Conservation (phyloP, 1,140 invertebrate genomes). For the Microplitis mediator region DNA sequence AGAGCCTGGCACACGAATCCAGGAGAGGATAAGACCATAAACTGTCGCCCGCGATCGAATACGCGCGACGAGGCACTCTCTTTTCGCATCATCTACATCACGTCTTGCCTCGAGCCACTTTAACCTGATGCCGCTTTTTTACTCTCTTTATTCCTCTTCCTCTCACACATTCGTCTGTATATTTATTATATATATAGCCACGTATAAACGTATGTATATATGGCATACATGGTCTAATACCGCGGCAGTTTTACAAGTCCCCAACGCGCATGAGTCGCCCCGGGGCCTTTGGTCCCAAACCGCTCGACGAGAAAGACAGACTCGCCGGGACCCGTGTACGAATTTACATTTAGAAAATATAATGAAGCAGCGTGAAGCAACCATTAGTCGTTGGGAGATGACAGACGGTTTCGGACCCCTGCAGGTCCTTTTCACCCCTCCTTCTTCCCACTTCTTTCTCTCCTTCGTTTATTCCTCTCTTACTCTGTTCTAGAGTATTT, state of each 20-base stretch:
- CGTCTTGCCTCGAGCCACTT: background rate
- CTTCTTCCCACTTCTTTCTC: background rate
- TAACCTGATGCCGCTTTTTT: background rate
- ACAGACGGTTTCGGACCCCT: slow-evolving; percentile 63
- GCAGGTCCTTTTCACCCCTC: slow-evolving; percentile 51
- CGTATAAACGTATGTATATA: too few species aligned
- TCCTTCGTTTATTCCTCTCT: background rate
- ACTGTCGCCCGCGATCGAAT: slow-evolving; percentile 62
- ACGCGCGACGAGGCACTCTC: slow-evolving; percentile 47
- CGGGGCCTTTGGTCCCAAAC: slow-evolving; percentile 19
- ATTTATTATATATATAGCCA: background rate
- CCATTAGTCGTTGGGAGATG: slow-evolving; percentile 63
- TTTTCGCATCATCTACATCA: slow-evolving; percentile 33
- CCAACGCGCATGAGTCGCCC: slow-evolving; percentile 17
- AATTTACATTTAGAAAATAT: slow-evolving; percentile 65
- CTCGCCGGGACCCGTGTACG: slow-evolving; percentile 51
- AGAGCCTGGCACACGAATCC: slow-evolving; percentile 36
- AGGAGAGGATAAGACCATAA: slow-evolving; percentile 49
- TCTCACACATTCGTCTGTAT: too few species aligned
- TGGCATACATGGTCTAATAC: background rate
- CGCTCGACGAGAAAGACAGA: slow-evolving; percentile 26
- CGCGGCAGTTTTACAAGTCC: slow-evolving; percentile 27
- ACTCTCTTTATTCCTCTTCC: background rate
- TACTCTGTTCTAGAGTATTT: background rate
- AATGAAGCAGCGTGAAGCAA: slow-evolving; percentile 62